phyloP scores from a whole-genome alignment of 2,797 vertebrate species.

The Epinephelus awoara region DNA sequence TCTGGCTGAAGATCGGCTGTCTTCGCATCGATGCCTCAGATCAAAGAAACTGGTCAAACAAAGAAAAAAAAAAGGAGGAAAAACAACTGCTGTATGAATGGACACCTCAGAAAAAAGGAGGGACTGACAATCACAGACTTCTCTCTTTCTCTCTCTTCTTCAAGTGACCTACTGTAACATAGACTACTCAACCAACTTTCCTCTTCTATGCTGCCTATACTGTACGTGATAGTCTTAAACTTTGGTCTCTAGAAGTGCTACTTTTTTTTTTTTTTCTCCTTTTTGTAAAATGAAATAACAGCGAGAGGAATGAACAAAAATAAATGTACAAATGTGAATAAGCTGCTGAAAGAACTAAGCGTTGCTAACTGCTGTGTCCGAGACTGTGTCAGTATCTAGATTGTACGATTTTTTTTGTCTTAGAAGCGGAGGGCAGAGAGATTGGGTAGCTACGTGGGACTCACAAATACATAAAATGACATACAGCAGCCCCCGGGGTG shows the following conservation, averaged over 20 bases:
- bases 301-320: constrained; percentile 78
- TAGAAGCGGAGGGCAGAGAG: constrained; percentile 48
- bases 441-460: constrained; percentile 38
- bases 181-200: constrained; percentile 75
- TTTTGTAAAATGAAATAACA: constrained; percentile 73
- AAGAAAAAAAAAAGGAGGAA: constrained; percentile 29
- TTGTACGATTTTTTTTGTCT: constrained; percentile 65
- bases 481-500: constrained; percentile 42
- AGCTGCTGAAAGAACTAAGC: constrained; percentile 75
- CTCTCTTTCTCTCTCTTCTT: constrained; percentile 78
- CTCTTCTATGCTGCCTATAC: constrained; percentile 84
- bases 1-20: constrained; percentile 25
- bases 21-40: constrained; percentile 46
- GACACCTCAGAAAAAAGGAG: constrained; percentile 70
- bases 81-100: constrained; percentile 65
- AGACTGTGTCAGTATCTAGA: constrained; percentile 73
- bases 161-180: constrained; percentile 84
- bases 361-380: constrained; percentile 67
- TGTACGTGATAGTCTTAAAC: constrained; percentile 82
- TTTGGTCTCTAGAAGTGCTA: constrained; percentile 82
- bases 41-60: constrained; percentile 39
- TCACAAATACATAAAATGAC: constrained; percentile 58
- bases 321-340: constrained; percentile 83
- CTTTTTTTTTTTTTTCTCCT: constrained; percentile 49
- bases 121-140: constrained; percentile 85